Percentiles rank a stretch among this genome's conserved stretches.
These are phyloP conservation scores for Calliopum simillimum DNA, from an alignment of 2,888 invertebrate species.

Conservation along the genomic window DNA sequence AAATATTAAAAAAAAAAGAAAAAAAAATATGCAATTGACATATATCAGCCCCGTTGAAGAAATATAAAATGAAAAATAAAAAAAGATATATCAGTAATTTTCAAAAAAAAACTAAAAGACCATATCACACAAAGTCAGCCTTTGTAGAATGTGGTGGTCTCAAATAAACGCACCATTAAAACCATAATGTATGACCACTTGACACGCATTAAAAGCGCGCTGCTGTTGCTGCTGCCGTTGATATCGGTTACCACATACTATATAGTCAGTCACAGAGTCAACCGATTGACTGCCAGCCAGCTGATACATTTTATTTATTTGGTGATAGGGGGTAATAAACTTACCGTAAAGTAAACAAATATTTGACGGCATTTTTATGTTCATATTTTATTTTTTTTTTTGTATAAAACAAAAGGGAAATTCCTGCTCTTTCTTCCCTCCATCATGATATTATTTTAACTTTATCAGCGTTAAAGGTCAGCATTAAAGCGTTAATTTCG, in stretches of 20 bases:
- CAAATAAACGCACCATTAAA: constrained; percentile 31
- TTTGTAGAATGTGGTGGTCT: not conserved
- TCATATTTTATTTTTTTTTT: too few species aligned
- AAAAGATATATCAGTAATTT: not conserved
- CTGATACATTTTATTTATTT: too few species aligned
- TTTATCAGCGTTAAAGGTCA: constrained; percentile 15
- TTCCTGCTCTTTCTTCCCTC: not conserved
- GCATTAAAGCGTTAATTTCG: not conserved
- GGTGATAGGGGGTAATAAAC: constrained; percentile 6
- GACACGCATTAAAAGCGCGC: constrained; percentile 40
- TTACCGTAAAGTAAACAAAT: constrained; percentile 17
- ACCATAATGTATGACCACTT: constrained; percentile 42
- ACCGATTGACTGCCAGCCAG: too few species aligned
- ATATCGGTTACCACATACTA: constrained; percentile 4
- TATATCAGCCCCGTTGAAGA: not conserved
- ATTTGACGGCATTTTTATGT: constrained; percentile 4
- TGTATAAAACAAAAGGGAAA: not conserved
- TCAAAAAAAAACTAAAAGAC: not conserved
- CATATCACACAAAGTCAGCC: not conserved
- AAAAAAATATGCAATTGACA: constrained; percentile 14
- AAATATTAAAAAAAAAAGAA: too few species aligned
- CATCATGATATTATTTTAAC: not conserved
- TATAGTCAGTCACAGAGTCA: too few species aligned
- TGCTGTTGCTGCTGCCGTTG: not conserved
- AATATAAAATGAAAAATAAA: not conserved